Evolutionary conservation across 2,797 vertebrate genomes (phyloP).

Genomic region (Allobates femoralis): DNA sequence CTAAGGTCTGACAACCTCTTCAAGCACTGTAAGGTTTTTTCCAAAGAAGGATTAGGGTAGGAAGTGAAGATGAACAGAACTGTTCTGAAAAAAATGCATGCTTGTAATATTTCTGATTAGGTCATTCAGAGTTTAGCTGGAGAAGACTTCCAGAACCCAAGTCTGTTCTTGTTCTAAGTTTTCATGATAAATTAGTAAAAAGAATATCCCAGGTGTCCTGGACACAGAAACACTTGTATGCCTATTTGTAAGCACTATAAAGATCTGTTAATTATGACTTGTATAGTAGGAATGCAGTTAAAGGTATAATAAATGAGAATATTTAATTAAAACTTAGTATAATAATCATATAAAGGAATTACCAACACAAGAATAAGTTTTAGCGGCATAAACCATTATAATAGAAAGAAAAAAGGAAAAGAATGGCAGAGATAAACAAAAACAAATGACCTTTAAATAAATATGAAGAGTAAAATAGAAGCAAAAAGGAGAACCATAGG

Average conservation of each 20-base stretch:
- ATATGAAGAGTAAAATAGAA: no score
- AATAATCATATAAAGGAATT: neutral
- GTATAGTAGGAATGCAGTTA: neutral
- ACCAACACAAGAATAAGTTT: no score
- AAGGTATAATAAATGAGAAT: neutral
- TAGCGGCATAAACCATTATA: no score
- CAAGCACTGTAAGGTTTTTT: neutral
- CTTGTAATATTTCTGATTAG: neutral
- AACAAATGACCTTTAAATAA: no score
- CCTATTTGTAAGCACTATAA: neutral
- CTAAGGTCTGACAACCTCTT: no score
- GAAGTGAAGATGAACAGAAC: neutral
- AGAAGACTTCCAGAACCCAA: neutral
- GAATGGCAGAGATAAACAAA: no score
- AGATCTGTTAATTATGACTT: neutral
- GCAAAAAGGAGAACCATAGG: no score
- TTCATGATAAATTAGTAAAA: neutral
- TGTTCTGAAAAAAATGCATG: neutral
- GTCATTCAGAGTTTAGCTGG: neutral
- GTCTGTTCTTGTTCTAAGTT: neutral
- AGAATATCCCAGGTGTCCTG: neutral
- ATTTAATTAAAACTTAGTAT: neutral
- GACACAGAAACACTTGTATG: neutral
- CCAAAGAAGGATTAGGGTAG: neutral
- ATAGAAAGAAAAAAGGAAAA: no score